Evolutionary conservation across 2,888 invertebrate genomes (phyloP).

Genomic region (Doris montereyensis): DNA sequence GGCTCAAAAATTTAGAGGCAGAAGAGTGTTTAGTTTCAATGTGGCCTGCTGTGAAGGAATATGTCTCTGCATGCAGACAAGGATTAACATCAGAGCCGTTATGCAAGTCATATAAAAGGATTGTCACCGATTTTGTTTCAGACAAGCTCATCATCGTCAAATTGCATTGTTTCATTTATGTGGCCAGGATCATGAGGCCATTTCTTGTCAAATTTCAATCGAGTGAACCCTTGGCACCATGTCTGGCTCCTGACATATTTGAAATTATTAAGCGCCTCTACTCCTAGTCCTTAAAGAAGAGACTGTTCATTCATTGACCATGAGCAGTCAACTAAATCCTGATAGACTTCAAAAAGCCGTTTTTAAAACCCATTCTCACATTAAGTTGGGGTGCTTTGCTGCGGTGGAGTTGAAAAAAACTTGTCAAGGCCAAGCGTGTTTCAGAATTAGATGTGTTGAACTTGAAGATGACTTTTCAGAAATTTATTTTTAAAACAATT

Average conservation of each 20-base stretch:
- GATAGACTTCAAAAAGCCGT: no score
- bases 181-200: background rate
- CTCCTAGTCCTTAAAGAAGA: background rate
- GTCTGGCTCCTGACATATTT: background rate
- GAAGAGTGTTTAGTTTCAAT: no score
- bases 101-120: constrained; percentile 15
- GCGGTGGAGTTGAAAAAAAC: background rate
- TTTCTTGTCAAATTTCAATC: background rate
- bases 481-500: background rate
- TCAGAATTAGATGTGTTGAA: no score
- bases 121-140: background rate
- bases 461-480: background rate
- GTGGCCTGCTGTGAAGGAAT: no score
- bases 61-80: no score
- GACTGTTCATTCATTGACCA: no score
- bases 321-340: no score
- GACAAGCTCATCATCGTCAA: background rate
- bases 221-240: background rate
- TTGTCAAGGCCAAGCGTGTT: no score
- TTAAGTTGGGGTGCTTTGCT: background rate
- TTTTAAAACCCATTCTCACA: background rate
- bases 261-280: background rate
- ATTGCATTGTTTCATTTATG: background rate
- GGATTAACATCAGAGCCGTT: no score
- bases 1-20: no score